A percentile compares a stretch with the other conserved stretches of the same genome.
phyloP scores from a whole-genome alignment of 2,113 vertebrate species.

The Machaerirhynchus nigripectus region DNA sequence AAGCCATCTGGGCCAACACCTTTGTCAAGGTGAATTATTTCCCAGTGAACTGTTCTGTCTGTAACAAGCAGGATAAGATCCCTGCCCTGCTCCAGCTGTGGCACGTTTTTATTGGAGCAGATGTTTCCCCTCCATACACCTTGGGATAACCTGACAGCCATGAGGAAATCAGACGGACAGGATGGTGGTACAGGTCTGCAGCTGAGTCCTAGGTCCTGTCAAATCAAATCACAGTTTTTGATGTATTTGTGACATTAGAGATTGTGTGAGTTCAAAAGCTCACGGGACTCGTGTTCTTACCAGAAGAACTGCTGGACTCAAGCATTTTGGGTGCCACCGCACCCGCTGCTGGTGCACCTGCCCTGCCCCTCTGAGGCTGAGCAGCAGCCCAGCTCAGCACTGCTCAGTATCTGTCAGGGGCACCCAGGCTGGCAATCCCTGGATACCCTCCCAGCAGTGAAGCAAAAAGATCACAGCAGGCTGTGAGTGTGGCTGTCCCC shows the following conservation, averaged over 20 bases:
- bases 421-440: background rate
- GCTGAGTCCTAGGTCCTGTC: background rate
- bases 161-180: background rate
- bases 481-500: background rate
- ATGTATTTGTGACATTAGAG: background rate
- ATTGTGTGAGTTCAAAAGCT: background rate
- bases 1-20: background rate
- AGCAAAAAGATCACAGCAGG: background rate
- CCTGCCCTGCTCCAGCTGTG: background rate
- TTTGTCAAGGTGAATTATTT: background rate
- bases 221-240: background rate
- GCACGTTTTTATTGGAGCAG: background rate
- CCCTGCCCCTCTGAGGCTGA: background rate
- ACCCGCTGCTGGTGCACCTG: background rate
- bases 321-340: background rate
- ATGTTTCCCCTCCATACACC: background rate
- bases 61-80: fast-evolving
- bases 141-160: background rate
- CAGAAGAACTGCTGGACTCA: background rate
- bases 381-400: background rate
- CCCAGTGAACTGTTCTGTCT: background rate
- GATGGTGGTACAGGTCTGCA: background rate
- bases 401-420: background rate
- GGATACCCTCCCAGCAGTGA: background rate
- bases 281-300: background rate